Percentiles rank a stretch among this genome's conserved stretches.
Conservation (phyloP, 2,797 vertebrate genomes). For the Lepilemur ruficaudatus region DNA sequence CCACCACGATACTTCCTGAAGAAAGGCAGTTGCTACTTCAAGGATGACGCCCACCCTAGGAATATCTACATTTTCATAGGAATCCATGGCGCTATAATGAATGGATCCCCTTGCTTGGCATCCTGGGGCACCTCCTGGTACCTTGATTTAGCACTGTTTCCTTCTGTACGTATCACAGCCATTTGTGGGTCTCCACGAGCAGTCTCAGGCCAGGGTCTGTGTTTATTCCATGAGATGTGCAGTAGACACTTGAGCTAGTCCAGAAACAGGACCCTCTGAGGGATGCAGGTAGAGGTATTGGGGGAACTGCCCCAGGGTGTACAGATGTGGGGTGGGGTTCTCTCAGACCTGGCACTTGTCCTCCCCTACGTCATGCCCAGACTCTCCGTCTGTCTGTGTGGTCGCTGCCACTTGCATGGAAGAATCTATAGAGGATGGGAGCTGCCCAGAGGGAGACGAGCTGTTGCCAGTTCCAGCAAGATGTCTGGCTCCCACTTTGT, state of each 20-base stretch:
- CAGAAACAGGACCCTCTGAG: neutral
- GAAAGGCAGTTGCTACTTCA: neutral
- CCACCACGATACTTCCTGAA: neutral
- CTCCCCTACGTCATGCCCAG: neutral
- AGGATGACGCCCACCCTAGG: neutral
- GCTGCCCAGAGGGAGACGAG: slow-evolving; percentile 46
- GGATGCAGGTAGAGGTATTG: neutral
- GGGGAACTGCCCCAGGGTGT: neutral
- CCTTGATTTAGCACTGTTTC: neutral
- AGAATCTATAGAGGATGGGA: neutral
- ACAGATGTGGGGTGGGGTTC: neutral
- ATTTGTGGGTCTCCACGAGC: neutral
- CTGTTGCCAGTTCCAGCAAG: slow-evolving; percentile 30
- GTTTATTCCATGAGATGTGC: neutral
- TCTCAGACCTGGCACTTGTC: neutral
- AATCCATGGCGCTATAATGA: neutral
- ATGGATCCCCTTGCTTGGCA: neutral
- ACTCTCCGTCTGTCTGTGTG: neutral
- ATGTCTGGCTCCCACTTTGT: slow-evolving; percentile 11
- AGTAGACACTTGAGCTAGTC: neutral
- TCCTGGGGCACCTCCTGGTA: neutral
- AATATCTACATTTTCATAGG: neutral
- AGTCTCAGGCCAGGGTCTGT: neutral
- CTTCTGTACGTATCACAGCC: neutral
- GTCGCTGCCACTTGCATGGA: neutral